Evolutionary conservation across 1,140 invertebrate genomes (phyloP).

Genomic region (Nymphalis io): DNA sequence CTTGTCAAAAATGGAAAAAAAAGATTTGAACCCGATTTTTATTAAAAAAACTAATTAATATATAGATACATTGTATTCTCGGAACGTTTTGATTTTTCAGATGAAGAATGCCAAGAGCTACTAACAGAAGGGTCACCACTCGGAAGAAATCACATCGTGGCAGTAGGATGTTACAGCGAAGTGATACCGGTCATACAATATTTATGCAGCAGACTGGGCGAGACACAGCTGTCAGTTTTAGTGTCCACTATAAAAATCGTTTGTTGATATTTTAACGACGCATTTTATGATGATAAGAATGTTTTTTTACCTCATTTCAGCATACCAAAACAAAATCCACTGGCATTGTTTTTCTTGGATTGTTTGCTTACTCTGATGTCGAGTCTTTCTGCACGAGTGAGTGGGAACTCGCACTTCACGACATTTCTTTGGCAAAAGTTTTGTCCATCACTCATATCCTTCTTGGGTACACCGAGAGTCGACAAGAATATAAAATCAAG

Average conservation of each 20-base stretch:
- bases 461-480: slow-evolving; percentile 86
- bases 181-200: slow-evolving; percentile 94
- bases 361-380: slow-evolving; percentile 92
- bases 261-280: background rate
- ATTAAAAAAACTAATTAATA: too few relatives aligned
- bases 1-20: too few relatives aligned
- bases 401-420: slow-evolving; percentile 90
- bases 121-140: slow-evolving; percentile 82
- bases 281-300: too few relatives aligned
- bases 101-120: slow-evolving; percentile 89
- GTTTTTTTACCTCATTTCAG: slow-evolving; percentile 60
- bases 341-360: slow-evolving; percentile 90
- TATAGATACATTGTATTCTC: too few relatives aligned
- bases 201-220: slow-evolving; percentile 91
- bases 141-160: slow-evolving; percentile 84
- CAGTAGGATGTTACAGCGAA: slow-evolving; percentile 93
- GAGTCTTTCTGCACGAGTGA: slow-evolving; percentile 89
- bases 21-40: too few relatives aligned
- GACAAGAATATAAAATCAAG: slow-evolving; percentile 87
- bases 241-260: background rate
- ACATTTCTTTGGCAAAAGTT: slow-evolving; percentile 95
- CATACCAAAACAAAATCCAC: slow-evolving; percentile 82
- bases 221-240: slow-evolving; percentile 86
- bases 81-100: slow-evolving; percentile 66
- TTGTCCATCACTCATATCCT: slow-evolving; percentile 92